Evolutionary conservation across 1,140 invertebrate species (phyloP).

Genomic region (Drosophila simulans): DNA sequence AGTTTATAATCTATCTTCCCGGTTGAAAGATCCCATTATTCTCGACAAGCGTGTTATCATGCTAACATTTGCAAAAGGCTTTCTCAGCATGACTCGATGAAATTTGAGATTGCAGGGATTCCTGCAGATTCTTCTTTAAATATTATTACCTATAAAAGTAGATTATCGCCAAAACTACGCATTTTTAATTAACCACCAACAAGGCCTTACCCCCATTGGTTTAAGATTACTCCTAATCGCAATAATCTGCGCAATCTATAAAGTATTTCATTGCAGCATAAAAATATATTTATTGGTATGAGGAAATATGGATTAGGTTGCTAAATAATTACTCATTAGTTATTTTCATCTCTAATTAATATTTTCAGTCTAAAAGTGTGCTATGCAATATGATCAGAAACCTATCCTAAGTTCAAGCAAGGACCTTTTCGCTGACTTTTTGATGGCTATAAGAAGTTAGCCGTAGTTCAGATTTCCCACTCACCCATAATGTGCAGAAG

Average conservation of each 20-base stretch:
- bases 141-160: background rate
- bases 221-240: background rate
- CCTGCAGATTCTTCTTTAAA: background rate
- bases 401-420: too few relatives aligned
- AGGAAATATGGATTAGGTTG: background rate
- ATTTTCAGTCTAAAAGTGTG: background rate
- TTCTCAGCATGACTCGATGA: slow-evolving; percentile 29
- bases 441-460: too few relatives aligned
- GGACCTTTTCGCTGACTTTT: too few relatives aligned
- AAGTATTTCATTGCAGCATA: background rate
- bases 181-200: background rate
- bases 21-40: too few relatives aligned
- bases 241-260: background rate
- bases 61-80: slow-evolving; percentile 3
- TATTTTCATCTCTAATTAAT: background rate
- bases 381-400: background rate
- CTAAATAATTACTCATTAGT: background rate
- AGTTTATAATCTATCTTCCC: too few relatives aligned
- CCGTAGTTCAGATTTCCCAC: slow-evolving; percentile 15
- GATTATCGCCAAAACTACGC: background rate
- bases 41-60: background rate
- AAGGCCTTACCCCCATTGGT: background rate
- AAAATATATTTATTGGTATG: background rate
- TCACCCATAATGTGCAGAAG: slow-evolving; percentile 82
- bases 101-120: background rate